Evolutionary conservation across 2,113 vertebrate species (phyloP).

Genomic region (Daboia siamensis): DNA sequence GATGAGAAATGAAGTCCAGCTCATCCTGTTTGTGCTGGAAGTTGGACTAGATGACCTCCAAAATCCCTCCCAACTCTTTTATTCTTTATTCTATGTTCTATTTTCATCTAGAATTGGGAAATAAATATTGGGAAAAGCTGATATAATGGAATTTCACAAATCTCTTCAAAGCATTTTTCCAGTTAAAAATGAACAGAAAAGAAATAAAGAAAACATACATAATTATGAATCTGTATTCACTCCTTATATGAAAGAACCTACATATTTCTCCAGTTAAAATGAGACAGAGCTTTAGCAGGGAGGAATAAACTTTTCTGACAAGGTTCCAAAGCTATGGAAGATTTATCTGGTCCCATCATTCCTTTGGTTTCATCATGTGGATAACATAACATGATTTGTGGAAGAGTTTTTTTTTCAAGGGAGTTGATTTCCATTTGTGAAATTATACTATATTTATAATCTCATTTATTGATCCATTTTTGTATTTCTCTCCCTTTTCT

Average conservation of each 20-base stretch:
- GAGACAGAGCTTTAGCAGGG: background rate
- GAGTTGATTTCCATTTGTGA: background rate
- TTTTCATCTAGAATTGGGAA: background rate
- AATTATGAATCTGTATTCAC: background rate
- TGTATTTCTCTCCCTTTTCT: background rate
- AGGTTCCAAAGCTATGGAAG: background rate
- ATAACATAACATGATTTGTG: background rate
- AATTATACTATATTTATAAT: background rate
- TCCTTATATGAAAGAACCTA: background rate
- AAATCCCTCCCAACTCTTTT: too few relatives aligned
- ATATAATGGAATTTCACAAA: background rate
- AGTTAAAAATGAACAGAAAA: background rate
- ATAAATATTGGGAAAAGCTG: background rate
- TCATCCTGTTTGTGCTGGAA: background rate
- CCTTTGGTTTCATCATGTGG: background rate
- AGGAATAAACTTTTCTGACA: background rate
- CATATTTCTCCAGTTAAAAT: background rate
- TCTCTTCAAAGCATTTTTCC: background rate
- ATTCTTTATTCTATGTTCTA: too few relatives aligned
- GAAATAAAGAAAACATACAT: background rate
- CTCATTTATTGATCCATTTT: background rate
- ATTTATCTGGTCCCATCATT: background rate
- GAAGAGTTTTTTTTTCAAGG: background rate
- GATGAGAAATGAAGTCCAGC: background rate
- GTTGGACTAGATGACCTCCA: too few relatives aligned